Evolutionary conservation across 2,797 vertebrate genomes (phyloP).

Genomic region (Pangasius sanitwongsei): DNA sequence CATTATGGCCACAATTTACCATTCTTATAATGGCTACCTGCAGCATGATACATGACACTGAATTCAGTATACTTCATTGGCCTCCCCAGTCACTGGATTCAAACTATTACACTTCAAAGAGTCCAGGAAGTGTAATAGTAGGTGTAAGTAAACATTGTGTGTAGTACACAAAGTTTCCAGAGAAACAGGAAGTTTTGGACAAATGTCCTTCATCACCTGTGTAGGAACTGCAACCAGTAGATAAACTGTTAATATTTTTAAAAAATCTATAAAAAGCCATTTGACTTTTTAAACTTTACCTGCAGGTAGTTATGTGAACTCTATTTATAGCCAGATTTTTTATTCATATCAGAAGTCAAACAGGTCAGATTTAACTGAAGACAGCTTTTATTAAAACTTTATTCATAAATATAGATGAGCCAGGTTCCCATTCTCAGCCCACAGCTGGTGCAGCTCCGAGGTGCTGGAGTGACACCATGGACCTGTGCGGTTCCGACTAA

Average conservation of each 20-base stretch:
- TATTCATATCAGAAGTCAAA: neutral
- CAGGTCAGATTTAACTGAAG: neutral
- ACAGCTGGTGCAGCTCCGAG: neutral
- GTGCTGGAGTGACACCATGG: neutral
- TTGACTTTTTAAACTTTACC: slow-evolving; percentile 6
- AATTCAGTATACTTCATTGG: neutral
- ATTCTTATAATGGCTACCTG: neutral
- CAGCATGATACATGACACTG: neutral
- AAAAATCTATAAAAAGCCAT: neutral
- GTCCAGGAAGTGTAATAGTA: neutral
- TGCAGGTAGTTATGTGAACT: neutral
- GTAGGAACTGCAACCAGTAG: neutral
- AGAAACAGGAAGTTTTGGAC: neutral
- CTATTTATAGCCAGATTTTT: slow-evolving; percentile 1
- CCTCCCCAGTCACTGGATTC: neutral
- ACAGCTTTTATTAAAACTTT: neutral
- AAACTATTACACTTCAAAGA: too few species aligned
- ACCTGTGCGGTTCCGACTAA: neutral
- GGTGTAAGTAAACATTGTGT: neutral
- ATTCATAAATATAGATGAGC: slow-evolving; percentile 17
- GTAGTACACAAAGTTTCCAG: neutral
- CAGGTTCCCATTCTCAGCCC: neutral
- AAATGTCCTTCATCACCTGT: neutral
- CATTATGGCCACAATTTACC: neutral
- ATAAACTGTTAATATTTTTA: neutral